phyloP scores from a whole-genome alignment of 2,113 vertebrate genomes.

The Hyperoodon ampullatus region DNA sequence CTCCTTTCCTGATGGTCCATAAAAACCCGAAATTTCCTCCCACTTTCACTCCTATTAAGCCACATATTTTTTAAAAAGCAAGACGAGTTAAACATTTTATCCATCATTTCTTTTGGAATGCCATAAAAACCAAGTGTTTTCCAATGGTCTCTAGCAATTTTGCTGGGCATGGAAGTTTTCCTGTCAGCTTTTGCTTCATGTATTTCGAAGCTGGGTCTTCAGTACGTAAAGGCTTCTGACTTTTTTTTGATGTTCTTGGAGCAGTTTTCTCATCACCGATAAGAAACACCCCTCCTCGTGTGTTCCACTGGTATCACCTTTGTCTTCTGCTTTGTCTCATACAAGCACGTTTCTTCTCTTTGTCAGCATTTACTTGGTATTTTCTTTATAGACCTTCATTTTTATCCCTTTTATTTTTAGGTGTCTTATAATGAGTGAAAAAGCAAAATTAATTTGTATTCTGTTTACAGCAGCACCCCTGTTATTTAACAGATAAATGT shows the following conservation, averaged over 20 bases:
- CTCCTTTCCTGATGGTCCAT: neutral
- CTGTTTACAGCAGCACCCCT: neutral
- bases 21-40: neutral
- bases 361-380: neutral
- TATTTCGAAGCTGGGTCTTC: neutral
- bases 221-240: neutral
- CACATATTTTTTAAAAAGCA: neutral
- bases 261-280: fast-evolving
- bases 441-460: neutral
- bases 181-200: too few species aligned
- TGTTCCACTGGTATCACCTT: fast-evolving
- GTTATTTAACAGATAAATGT: neutral
- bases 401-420: neutral
- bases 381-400: neutral
- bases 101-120: neutral
- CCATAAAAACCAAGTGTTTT: neutral
- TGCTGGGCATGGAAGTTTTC: neutral
- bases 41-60: neutral
- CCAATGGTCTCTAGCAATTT: neutral
- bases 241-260: neutral
- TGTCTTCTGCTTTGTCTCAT: fast-evolving
- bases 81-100: neutral
- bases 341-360: fast-evolving
- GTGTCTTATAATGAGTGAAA: neutral
- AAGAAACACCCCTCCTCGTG: fast-evolving